Evolutionary conservation across 1,140 invertebrate species (phyloP), one percentile per base, ranked within the genome.

Genomic region (Cotesia vestalis): DNA sequence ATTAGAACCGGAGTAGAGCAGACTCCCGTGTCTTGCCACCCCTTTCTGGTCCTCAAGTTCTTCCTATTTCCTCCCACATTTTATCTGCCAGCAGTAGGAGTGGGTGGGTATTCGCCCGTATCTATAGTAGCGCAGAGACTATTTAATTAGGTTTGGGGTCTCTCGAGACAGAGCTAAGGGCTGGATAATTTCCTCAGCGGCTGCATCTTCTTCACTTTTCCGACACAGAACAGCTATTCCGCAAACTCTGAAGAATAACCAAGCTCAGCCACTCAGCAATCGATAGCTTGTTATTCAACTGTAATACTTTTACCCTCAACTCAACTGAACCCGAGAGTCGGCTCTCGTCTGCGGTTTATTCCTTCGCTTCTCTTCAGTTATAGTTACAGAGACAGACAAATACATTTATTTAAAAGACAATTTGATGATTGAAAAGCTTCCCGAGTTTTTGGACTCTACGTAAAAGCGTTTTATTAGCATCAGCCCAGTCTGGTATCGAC

Each of bases 71-170:
- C 68, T 70, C 68, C 52, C 5, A 46, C 40, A 46, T 11, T 46
- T 46, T 46, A 46, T 46, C 40, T 46, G 11, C 38, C 17, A 66
- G 40, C 9, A 3, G 63, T 46, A 46, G n/a, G n/a, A 64, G 40
- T 34, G 34, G 34, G 64, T 27, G 1, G 27, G 27, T 27, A 27
- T 27, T 27, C 27, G 27, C 27, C 27, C 27, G 27, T n/a, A 14
- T n/a, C n/a, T 38, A 69, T 52, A 70, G 17, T 5, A 20, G 35
- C n/a, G 40, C 40, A 34, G 68, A 67, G 71, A 67, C 64, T 72
- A 72, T 66, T 72, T 72, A 72, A 72, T 72, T 72, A 72, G 64
- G 57, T 72, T 72, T 72, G 55, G 38, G 57, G 36, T 36, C 69
- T 71, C 53, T 64, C 14, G 63, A 67, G 61, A 60, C 62, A 60